These are phyloP conservation scores for Cololabis saira DNA, from an alignment of 2,113 vertebrate genomes.

Conservation along the genomic window DNA sequence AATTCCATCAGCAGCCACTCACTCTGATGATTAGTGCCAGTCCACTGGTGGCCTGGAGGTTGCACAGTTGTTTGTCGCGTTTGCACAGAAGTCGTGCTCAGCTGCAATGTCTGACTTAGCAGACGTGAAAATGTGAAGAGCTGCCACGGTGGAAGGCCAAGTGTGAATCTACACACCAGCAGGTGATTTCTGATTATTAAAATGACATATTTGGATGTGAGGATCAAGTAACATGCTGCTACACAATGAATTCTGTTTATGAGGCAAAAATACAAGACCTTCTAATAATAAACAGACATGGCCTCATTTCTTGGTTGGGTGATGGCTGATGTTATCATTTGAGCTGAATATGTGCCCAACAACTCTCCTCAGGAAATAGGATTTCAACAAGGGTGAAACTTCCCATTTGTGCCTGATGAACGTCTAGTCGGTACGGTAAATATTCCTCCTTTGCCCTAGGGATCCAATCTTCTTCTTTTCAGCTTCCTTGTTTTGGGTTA, in stretches of 20 bases:
- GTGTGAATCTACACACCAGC: slow-evolving; percentile 54
- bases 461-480: slow-evolving; percentile 18
- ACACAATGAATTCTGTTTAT: slow-evolving; percentile 46
- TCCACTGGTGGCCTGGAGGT: slow-evolving; percentile 68
- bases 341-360: slow-evolving; percentile 56
- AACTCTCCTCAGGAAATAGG: slow-evolving; percentile 57
- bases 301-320: slow-evolving; percentile 39
- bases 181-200: slow-evolving; percentile 69
- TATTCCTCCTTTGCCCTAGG: not conserved
- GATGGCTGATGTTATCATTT: slow-evolving; percentile 69
- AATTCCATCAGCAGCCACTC: slow-evolving; percentile 84
- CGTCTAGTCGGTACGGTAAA: not conserved
- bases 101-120: slow-evolving; percentile 51
- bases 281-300: slow-evolving; percentile 55
- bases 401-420: slow-evolving; percentile 15
- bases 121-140: slow-evolving; percentile 37
- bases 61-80: slow-evolving; percentile 70
- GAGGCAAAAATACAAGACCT: slow-evolving; percentile 40
- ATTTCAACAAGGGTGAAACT: slow-evolving; percentile 48
- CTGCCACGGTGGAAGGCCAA: slow-evolving; percentile 10
- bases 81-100: slow-evolving; percentile 80
- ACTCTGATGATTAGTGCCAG: slow-evolving; percentile 79
- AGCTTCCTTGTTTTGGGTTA: slow-evolving; percentile 1
- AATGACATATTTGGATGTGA: slow-evolving; percentile 50
- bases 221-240: slow-evolving; percentile 35